These are phyloP conservation scores for Eudyptes chrysolophus DNA, from an alignment of 2,113 vertebrate species.

Conservation along the genomic window DNA sequence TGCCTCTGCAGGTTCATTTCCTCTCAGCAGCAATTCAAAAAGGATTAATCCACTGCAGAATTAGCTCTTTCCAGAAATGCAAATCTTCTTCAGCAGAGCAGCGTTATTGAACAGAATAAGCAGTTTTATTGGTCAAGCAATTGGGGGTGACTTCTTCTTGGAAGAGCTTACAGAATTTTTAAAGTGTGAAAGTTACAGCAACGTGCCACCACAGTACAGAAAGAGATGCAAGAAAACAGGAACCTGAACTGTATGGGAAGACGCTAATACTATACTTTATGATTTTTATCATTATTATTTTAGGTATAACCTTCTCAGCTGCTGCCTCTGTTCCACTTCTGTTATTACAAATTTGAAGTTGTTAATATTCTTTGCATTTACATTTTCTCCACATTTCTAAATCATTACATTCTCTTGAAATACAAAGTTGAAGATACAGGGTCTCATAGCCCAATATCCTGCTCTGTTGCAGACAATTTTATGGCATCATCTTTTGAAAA, in stretches of 20 bases:
- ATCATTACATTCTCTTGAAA: neutral
- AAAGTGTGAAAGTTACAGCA: neutral
- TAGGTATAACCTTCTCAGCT: neutral
- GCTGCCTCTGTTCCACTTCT: neutral
- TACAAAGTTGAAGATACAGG: neutral
- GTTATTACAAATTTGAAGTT: neutral
- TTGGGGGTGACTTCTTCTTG: neutral
- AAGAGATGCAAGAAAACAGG: neutral
- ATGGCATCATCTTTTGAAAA: neutral
- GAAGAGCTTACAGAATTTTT: neutral
- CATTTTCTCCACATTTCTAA: neutral
- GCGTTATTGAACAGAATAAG: neutral
- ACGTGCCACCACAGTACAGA: neutral
- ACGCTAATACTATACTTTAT: neutral
- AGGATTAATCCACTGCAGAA: slow-evolving; percentile 21
- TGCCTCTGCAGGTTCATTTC: slow-evolving; percentile 7
- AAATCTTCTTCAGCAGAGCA: slow-evolving; percentile 2
- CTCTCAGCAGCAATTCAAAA: slow-evolving; percentile 9
- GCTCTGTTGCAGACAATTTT: neutral
- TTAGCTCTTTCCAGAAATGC: slow-evolving; percentile 24
- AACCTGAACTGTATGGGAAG: neutral
- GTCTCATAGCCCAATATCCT: neutral
- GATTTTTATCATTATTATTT: neutral
- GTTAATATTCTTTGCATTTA: neutral
- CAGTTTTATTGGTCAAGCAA: neutral